Base-by-base conservation (phyloP, 2,113 vertebrate species). In the Tringa solitaria region DNA sequence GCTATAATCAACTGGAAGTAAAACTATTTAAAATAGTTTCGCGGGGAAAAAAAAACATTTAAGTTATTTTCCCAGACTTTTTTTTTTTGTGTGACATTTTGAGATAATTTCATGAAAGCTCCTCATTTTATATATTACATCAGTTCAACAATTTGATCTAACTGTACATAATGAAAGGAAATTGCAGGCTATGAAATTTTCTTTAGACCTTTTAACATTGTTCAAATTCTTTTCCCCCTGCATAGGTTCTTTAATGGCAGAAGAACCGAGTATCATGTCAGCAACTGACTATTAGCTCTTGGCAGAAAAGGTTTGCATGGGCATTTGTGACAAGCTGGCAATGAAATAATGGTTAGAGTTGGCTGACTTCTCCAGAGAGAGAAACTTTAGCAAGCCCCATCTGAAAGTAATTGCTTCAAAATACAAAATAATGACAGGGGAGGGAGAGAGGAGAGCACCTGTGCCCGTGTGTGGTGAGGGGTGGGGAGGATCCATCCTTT, bases 151-250 rank as follows among this genome's bases (percentile, higher is more conserved):
- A 80, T 94, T 93, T 90, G 84, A 50, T 89, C 14, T 84, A 96
- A 97, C 93, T 89, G 86, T 84, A 82, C 61, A 54, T 83, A 95
- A 97, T 91, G 75, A 97, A 95, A 92, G 91, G 86, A 90, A 97
- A 94, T 91, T 84, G 89, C 84, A 92, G 92, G 85, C 60, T 81
- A 65, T 65, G 81, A 85, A 89, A 86, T 87, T 92, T 80, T 78
- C 83, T 81, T 70, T 37, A 69, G 89, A 81, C 82, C 93, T 91
- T 93, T 89, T 82, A 94, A 95, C 96, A 94, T 59, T 60, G 61
- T 70, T 85, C 92, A 69, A 19, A 27, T 90, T 53, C 69, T 84
- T 56, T 20, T 8, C 9, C 22, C 39, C 60, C 70, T 35, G 54
- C 43, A 23, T 9, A 43, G 83, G 67, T 46, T 89, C 65, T 68